phyloP scores from a whole-genome alignment of 2,888 invertebrate species.

The Melanotus villosus region DNA sequence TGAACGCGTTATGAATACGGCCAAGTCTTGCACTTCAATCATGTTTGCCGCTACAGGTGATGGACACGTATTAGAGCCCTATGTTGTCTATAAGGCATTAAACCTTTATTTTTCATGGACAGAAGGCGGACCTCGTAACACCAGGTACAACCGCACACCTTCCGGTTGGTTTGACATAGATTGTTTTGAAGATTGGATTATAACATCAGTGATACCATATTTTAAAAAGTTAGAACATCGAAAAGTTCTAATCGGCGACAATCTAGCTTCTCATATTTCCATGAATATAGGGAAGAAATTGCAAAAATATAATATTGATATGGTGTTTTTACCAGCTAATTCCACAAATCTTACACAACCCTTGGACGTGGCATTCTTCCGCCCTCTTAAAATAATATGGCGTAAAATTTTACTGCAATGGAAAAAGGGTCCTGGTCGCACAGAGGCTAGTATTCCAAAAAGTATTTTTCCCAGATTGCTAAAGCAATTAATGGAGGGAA shows the following conservation, averaged over 20 bases:
- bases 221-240: conserved; percentile 7
- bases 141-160: conserved; percentile 9
- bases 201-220: conserved; percentile 8
- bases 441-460: conserved; percentile 6
- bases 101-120: conserved; percentile 32
- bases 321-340: conserved; percentile 14
- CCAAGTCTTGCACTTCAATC: conserved; percentile 54
- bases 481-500: not conserved
- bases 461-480: not conserved
- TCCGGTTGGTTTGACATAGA: conserved; percentile 41
- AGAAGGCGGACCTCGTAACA: not conserved
- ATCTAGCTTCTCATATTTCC: not conserved
- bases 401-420: conserved; percentile 43
- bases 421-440: conserved; percentile 43
- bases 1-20: conserved; percentile 54
- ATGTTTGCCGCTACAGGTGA: conserved; percentile 58
- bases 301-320: not conserved
- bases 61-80: conserved; percentile 55
- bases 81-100: conserved; percentile 15
- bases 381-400: conserved; percentile 5
- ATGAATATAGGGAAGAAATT: not conserved
- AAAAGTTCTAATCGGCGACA: conserved; percentile 12
- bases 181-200: conserved; percentile 39
- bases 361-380: conserved; percentile 15
- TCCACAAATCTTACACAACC: conserved; percentile 19